phyloP scores from a whole-genome alignment of 2,797 vertebrate species.

The Pelochelys cantorii region DNA sequence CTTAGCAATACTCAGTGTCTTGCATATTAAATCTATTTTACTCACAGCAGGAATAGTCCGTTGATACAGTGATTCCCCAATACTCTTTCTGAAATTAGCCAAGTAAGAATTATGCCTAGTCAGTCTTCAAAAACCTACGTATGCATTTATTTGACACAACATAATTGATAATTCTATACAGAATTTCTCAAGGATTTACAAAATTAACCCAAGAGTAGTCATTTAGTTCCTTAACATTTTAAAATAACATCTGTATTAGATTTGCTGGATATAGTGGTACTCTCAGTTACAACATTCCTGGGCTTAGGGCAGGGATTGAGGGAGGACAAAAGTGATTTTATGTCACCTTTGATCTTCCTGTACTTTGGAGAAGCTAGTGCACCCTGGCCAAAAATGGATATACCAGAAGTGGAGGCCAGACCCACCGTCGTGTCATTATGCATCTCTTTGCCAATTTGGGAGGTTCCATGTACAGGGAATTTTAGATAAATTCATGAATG shows the following conservation, averaged over 20 bases:
- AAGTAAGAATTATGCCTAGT: background rate
- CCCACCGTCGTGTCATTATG: background rate
- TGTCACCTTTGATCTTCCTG: background rate
- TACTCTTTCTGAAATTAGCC: background rate
- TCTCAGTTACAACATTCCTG: background rate
- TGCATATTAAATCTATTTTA: background rate
- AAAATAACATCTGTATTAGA: background rate
- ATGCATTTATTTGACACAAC: background rate
- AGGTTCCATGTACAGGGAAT: background rate
- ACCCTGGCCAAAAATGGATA: background rate
- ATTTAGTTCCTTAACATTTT: background rate
- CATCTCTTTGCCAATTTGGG: background rate
- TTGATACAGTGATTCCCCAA: background rate
- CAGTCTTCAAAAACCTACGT: background rate
- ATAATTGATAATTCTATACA: background rate
- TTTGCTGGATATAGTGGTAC: background rate
- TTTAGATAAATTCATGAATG: too few species aligned
- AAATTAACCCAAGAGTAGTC: conserved; percentile 8
- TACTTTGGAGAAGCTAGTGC: background rate
- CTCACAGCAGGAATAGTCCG: background rate
- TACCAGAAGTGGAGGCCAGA: background rate
- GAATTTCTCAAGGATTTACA: background rate
- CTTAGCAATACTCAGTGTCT: background rate
- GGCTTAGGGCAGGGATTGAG: conserved; percentile 2
- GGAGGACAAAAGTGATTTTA: background rate